Evolutionary conservation across 2,888 invertebrate species (phyloP), one percentile per base, ranked within the genome.

Genomic region (Barypeithes pellucidus): DNA sequence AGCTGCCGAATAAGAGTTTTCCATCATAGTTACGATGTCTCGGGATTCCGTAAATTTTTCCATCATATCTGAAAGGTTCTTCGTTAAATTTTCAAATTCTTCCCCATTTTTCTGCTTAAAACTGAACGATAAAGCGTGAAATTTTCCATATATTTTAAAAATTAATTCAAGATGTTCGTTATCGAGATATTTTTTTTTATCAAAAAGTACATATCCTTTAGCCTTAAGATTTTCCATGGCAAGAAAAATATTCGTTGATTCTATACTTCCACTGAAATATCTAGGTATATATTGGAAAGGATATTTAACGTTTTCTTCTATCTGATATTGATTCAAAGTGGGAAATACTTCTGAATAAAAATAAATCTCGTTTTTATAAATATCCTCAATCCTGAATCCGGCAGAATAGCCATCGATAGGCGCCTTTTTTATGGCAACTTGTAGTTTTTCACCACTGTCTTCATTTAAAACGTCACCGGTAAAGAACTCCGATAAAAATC

Each of bases 111-210:
- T 63, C 2, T 71, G 47, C 43, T 57, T 60, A 9, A 67, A 57
- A 12, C 39, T 67, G 33, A 73, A 71, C 5, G 73, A 70, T 14
- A 73, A 33, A 11, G 60, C 75, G 63, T 75, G 75, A 16, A 67
- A 67, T 52, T 63, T 72, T 29, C 67, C 75, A 22, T 73, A 75
- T 0, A 39, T 22, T 43, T 63, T 39, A 22, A 75, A 75, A 43
- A 70, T 39, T 11, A 33, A 18, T 33, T 67, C 50, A 9, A 75
- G 18, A 20, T 73, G 69, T 45, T 60, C 50, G n/a, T 54, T 8
- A 39, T 75, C 57, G 3, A 75, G 29, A 11, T 36, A 72, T 29
- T 54, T 50, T n/a, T 18, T 69, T 43, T 20, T 24, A 7, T 67
- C 39, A 33, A 14, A 22, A n/a, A 43, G 18, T 67, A 29, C n/a